Conservation (phyloP, 2,113 vertebrate species). For the Accipiter cooperii region DNA sequence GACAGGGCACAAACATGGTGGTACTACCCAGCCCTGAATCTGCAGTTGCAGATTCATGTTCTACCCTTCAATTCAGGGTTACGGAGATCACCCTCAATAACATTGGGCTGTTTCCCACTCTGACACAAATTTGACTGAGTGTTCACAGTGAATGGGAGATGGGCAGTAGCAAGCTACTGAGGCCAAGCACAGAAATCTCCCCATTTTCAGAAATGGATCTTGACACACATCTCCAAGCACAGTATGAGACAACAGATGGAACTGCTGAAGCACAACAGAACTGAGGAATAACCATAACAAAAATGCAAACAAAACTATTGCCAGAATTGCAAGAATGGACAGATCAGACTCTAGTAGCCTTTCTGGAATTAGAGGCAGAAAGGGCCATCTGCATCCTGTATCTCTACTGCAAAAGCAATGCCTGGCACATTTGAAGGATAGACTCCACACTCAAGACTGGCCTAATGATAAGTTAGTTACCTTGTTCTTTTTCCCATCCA, state of each 20-base stretch:
- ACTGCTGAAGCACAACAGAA: background rate
- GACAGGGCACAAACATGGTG: background rate
- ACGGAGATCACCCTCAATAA: background rate
- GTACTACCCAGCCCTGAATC: background rate
- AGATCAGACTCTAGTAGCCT: background rate
- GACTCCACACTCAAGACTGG: background rate
- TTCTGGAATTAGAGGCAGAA: background rate
- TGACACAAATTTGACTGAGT: background rate
- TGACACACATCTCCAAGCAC: too few relatives aligned
- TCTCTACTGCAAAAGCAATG: background rate
- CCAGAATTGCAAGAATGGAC: background rate
- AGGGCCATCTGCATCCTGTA: background rate
- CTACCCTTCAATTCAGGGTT: background rate
- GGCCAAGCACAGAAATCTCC: background rate
- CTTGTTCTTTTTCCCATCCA: conserved; percentile 99
- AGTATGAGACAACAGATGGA: background rate
- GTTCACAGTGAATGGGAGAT: background rate
- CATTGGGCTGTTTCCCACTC: background rate
- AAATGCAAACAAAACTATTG: background rate
- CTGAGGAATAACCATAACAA: background rate
- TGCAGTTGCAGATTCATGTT: background rate
- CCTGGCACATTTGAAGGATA: background rate
- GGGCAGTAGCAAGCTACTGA: background rate
- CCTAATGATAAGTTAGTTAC: conserved; percentile 37
- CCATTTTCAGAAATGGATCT: background rate